These are phyloP conservation scores for Chelon labrosus DNA, from an alignment of 2,797 vertebrate species.

Conservation along the genomic window DNA sequence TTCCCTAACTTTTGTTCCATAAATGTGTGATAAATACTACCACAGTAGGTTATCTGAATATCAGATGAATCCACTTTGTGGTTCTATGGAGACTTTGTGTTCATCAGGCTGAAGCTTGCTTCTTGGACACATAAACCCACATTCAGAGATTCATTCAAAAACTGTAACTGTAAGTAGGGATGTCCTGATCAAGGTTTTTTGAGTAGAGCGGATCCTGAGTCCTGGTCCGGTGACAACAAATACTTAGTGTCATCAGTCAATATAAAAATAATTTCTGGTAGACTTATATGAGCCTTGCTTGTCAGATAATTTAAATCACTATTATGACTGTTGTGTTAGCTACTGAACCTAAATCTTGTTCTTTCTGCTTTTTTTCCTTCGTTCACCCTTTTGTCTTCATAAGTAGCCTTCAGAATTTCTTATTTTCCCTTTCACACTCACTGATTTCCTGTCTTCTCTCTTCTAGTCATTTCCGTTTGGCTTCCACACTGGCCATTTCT, in stretches of 20 bases:
- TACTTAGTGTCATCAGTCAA: not conserved
- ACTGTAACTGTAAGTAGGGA: not conserved
- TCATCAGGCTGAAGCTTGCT: not conserved
- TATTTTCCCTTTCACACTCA: slow-evolving; percentile 15
- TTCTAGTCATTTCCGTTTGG: slow-evolving; percentile 28
- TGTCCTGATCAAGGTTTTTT: too few relatives aligned
- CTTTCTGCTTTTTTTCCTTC: not conserved
- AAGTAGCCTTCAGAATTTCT: slow-evolving; percentile 12
- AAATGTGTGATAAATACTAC: not conserved
- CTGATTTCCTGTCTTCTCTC: slow-evolving; percentile 14
- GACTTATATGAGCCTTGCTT: too few relatives aligned
- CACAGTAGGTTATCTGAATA: not conserved
- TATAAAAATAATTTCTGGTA: not conserved
- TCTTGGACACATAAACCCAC: not conserved
- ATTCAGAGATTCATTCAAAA: not conserved
- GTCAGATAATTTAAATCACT: not conserved
- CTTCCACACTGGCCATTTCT: slow-evolving; percentile 16
- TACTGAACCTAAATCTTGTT: not conserved
- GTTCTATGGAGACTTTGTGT: not conserved
- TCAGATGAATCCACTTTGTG: not conserved
- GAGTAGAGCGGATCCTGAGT: too few relatives aligned
- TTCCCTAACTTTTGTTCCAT: not conserved
- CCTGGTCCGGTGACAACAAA: not conserved
- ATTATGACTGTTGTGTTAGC: not conserved
- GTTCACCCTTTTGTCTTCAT: not conserved